Base-by-base conservation (phyloP, 2,888 invertebrate genomes). In the Pemphredon lugubris region DNA sequence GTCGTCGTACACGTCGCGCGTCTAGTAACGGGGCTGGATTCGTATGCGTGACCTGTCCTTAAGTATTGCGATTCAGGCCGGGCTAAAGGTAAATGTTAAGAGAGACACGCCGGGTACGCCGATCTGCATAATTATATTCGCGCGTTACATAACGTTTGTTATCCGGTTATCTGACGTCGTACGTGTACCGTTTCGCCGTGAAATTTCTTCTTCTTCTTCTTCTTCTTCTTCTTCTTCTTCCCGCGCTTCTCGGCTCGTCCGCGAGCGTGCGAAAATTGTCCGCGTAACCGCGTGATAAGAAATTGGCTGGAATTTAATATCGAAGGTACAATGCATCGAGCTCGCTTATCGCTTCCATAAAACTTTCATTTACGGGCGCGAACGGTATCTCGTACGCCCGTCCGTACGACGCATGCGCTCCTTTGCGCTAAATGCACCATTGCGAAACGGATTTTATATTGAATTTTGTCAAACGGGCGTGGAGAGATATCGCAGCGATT, bases 21-120 rank as follows among this genome's bases (percentile, higher is more conserved):
- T 45, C 61, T 61, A 68, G 50, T 53, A 74, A 77, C 77, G 70
- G 68, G n/a, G 65, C 75, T 58, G 61, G 53, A 63, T 72, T 72
- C 77, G 53, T 70, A 74, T 75, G 84, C 82, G 81, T 82, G 81
- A 81, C 76, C 76, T 63, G 77, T 74, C 68, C 65, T 66, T 45
- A 70, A 70, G 51, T 44, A 50, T 54, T 32, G 48, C 77, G 75
- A 79, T 72, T 51, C 77, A 67, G 68, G 66, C 63, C 75, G 80
- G 82, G 83, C 81, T 82, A 83, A 82, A 83, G 84, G 83, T 82
- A 86, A 86, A 86, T 84, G 85, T 84, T 82, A 84, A 76, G 61
- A 77, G 63, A 71, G 78, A 72, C 53, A 64, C 53, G 54, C 42
- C 64, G 32, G 20, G 47, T 51, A 60, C 60, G 40, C 50, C 66